phyloP scores from a whole-genome alignment of 1,140 invertebrate genomes.

The Saxidomus purpurata region DNA sequence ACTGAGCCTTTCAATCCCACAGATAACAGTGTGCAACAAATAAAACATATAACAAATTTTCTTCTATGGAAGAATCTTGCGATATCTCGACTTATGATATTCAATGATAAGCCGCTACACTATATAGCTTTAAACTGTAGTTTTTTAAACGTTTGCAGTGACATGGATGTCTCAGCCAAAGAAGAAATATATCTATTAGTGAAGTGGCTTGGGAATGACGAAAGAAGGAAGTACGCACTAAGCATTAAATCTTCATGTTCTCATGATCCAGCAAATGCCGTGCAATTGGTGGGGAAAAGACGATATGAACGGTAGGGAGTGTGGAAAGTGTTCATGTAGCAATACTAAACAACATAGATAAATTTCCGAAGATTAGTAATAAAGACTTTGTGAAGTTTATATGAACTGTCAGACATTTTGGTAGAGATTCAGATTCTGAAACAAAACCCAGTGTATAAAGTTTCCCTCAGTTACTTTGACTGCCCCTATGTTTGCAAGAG shows the following conservation, averaged over 20 bases:
- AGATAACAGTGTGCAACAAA: background rate
- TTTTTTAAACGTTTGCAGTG: constrained; percentile 42
- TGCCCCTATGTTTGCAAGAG: constrained; percentile 62
- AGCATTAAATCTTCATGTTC: constrained; percentile 55
- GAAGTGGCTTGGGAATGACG: constrained; percentile 63
- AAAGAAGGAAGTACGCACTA: constrained; percentile 62
- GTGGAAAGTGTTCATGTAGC: constrained; percentile 66
- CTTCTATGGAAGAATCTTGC: constrained; percentile 51
- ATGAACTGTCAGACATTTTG: constrained; percentile 70
- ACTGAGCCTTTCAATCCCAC: no score
- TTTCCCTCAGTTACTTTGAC: constrained; percentile 62
- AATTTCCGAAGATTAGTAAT: constrained; percentile 67
- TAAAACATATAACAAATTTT: constrained; percentile 7
- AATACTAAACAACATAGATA: constrained; percentile 60
- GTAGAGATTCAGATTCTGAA: constrained; percentile 65
- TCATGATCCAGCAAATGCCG: constrained; percentile 1
- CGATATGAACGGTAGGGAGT: constrained; percentile 68
- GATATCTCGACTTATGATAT: background rate
- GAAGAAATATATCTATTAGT: constrained; percentile 69
- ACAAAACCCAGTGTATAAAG: constrained; percentile 22
- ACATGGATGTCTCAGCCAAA: constrained; percentile 22
- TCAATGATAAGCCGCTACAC: constrained; percentile 47
- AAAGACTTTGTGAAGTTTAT: constrained; percentile 68
- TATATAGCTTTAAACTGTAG: constrained; percentile 50
- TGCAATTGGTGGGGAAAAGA: constrained; percentile 63